A percentile compares a stretch with the other conserved stretches of the same genome.
Conservation (phyloP, 2,113 vertebrate genomes). For the Plestiodon gilberti region DNA sequence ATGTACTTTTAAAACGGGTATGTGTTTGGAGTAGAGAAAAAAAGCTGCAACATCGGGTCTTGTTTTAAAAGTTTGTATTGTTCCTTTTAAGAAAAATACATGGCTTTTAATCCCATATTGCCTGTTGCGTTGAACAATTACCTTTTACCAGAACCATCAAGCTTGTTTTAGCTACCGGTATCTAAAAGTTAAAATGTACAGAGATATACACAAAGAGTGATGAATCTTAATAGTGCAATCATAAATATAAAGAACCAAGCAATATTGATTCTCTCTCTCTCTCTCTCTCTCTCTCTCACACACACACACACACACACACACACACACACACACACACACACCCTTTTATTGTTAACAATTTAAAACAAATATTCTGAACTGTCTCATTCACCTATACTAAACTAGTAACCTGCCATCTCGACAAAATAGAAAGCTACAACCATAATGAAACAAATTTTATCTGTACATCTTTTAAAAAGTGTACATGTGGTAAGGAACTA, state of each 20-base stretch:
- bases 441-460: not conserved
- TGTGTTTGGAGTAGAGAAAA: no score
- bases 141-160: conserved; percentile 59
- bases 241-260: conserved; percentile 46
- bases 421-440: conserved; percentile 20
- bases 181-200: conserved; percentile 43
- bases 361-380: no score
- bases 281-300: no score
- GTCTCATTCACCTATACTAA: conserved; percentile 25
- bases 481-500: conserved; percentile 4
- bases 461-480: not conserved
- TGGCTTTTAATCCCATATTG: no score
- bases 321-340: no score
- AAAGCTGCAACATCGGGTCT: no score
- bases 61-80: no score
- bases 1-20: no score
- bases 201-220: conserved; percentile 50
- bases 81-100: no score
- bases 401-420: conserved; percentile 39
- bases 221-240: conserved; percentile 53
- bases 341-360: no score
- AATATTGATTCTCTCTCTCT: conserved; percentile 33
- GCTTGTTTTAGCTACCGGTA: conserved; percentile 27
- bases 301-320: no score
- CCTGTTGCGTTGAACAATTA: no score